Conservation (phyloP, 2,797 vertebrate genomes). For the Myiotriccus ornatus region DNA sequence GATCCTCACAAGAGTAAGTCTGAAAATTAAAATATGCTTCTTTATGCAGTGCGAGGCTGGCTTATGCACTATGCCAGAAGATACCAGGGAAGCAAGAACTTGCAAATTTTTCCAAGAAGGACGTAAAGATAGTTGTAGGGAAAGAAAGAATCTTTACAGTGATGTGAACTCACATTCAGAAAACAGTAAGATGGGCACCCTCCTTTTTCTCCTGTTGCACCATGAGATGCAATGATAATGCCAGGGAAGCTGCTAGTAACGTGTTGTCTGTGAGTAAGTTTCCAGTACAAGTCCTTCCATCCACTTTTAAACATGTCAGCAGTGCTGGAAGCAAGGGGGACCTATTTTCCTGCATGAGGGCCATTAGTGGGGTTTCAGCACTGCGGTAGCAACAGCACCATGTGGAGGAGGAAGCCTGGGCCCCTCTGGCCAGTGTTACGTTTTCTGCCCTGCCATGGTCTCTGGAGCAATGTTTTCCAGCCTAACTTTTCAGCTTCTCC, state of each 20-base stretch:
- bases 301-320: not conserved
- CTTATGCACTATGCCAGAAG: not conserved
- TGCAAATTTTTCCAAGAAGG: not conserved
- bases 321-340: not conserved
- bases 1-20: conserved; percentile 99
- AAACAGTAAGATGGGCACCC: not conserved
- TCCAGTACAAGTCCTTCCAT: not conserved
- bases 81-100: not conserved
- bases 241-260: not conserved
- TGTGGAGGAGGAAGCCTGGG: not conserved
- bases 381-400: not conserved
- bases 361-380: not conserved
- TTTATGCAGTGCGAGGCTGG: not conserved
- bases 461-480: not conserved
- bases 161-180: not conserved
- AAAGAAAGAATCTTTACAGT: not conserved
- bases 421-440: not conserved
- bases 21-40: not conserved
- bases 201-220: not conserved
- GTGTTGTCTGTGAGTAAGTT: not conserved
- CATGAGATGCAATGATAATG: not conserved
- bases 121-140: not conserved
- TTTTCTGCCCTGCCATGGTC: not conserved
- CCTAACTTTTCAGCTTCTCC: not conserved
- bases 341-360: not conserved